A percentile compares a stretch with the other conserved stretches of the same genome.
These are phyloP conservation scores for Palythoa grandis DNA, from an alignment of 92 coral and sea anemone species.

Conservation along the genomic window DNA sequence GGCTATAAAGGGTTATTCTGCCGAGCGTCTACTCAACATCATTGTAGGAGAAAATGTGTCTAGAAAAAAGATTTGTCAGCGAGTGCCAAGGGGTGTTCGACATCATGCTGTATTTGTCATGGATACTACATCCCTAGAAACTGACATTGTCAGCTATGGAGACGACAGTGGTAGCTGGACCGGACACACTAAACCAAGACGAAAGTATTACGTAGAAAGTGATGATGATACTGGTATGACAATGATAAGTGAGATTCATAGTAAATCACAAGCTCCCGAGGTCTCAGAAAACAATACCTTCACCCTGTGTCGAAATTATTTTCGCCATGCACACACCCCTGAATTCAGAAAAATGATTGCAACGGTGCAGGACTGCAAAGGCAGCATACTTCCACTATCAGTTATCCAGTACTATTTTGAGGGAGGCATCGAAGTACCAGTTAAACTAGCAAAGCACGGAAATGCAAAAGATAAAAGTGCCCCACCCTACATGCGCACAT, in stretches of 20 bases:
- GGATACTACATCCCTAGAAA: constrained; percentile 36
- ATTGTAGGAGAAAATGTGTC: constrained; percentile 10
- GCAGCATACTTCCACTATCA: constrained; percentile 45
- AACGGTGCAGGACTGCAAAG: constrained; percentile 51
- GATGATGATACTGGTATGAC: background rate
- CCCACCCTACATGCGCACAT: constrained; percentile 59
- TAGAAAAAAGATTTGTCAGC: constrained; percentile 19
- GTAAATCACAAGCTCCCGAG: background rate
- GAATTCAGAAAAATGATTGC: constrained; percentile 56
- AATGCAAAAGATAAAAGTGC: constrained; percentile 60
- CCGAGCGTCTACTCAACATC: background rate
- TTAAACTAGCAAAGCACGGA: constrained; percentile 57
- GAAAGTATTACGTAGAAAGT: constrained; percentile 15
- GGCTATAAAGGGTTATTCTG: background rate
- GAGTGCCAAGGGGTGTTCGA: constrained; percentile 50
- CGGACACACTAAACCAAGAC: constrained; percentile 39
- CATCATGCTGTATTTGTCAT: constrained; percentile 48
- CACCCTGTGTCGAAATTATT: constrained; percentile 39
- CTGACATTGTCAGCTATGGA: constrained; percentile 28
- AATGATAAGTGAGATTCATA: background rate
- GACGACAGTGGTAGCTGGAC: constrained; percentile 51
- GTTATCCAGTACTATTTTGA: constrained; percentile 61
- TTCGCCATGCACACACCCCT: constrained; percentile 56
- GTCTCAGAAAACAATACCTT: background rate
- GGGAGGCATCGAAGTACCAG: constrained; percentile 61